A percentile compares a stretch with the other conserved stretches of the same genome.
Evolutionary conservation across 1,140 invertebrate species (phyloP).

Genomic region (Zaprionus nigranus): DNA sequence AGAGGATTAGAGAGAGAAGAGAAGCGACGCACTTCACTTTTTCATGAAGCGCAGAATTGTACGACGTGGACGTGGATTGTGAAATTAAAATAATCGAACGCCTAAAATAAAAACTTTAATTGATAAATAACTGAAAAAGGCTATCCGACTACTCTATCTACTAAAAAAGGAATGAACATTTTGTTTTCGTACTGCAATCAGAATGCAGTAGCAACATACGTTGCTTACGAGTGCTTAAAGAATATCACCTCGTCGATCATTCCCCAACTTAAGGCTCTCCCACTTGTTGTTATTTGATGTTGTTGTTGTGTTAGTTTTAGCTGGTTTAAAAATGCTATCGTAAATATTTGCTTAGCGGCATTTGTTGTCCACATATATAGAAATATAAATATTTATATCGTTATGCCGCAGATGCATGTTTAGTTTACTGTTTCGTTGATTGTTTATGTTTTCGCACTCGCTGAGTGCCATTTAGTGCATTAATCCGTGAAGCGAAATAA

Average conservation of each 20-base stretch:
- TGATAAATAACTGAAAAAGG: no score
- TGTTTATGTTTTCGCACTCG: constrained; percentile 33
- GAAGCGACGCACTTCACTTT: no score
- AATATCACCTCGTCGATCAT: background rate
- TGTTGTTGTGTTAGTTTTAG: constrained; percentile 19
- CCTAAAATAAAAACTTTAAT: no score
- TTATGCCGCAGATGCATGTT: constrained; percentile 20
- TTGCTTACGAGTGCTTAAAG: no score
- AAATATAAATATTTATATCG: constrained; percentile 34
- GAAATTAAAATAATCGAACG: no score
- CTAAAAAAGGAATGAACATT: background rate
- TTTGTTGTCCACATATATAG: constrained; percentile 30
- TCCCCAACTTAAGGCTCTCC: background rate
- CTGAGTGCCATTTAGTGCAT: constrained; percentile 45
- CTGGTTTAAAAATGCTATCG: background rate
- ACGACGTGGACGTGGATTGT: no score
- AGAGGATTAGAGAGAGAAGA: no score
- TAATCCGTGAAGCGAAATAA: constrained; percentile 46
- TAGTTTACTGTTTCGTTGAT: constrained; percentile 35
- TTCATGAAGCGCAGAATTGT: no score
- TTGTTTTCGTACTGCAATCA: no score
- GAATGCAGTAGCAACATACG: background rate
- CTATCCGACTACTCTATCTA: no score
- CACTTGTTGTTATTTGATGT: background rate
- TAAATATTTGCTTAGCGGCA: constrained; percentile 54